These are phyloP conservation scores for Sisor rabdophorus DNA, from an alignment of 2,113 vertebrate species.

Conservation along the genomic window DNA sequence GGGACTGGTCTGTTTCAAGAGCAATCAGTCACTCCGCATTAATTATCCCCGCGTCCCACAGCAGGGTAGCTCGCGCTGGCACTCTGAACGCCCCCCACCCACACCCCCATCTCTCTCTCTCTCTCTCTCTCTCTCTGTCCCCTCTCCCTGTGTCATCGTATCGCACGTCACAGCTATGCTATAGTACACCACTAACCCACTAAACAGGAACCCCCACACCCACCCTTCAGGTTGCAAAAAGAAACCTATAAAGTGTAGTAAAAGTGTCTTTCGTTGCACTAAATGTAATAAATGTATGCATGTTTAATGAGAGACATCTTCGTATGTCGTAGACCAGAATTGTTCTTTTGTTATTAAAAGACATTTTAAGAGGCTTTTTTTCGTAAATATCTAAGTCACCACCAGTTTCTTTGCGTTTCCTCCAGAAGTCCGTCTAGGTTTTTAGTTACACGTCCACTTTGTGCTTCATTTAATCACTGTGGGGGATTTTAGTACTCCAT, in stretches of 20 bases:
- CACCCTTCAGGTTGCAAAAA: constrained; percentile 62
- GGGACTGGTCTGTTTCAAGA: constrained; percentile 80
- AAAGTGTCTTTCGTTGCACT: constrained; percentile 66
- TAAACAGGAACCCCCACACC: constrained; percentile 52
- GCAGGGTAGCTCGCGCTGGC: constrained; percentile 62
- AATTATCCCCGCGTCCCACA: constrained; percentile 70
- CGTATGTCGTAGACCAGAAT: constrained; percentile 56
- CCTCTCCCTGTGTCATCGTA: constrained; percentile 22
- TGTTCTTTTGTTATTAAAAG: constrained; percentile 54
- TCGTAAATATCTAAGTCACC: background rate
- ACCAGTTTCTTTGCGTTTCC: background rate
- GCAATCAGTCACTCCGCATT: constrained; percentile 84
- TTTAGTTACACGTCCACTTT: background rate
- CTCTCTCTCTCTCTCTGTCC: constrained; percentile 34
- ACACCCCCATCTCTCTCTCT: constrained; percentile 36
- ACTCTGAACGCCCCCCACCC: constrained; percentile 50
- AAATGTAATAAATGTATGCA: constrained; percentile 70
- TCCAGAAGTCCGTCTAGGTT: background rate
- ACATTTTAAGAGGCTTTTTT: constrained; percentile 17
- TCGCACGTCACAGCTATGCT: constrained; percentile 40
- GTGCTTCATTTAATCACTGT: background rate
- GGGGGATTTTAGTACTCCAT: background rate
- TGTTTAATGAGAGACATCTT: constrained; percentile 62
- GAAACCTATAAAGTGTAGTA: constrained; percentile 67
- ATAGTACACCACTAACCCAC: constrained; percentile 48